A percentile compares a stretch with the other conserved stretches of the same genome.
These are phyloP conservation scores for Cotesia vestalis DNA, from an alignment of 1,140 invertebrate genomes.

Conservation along the genomic window DNA sequence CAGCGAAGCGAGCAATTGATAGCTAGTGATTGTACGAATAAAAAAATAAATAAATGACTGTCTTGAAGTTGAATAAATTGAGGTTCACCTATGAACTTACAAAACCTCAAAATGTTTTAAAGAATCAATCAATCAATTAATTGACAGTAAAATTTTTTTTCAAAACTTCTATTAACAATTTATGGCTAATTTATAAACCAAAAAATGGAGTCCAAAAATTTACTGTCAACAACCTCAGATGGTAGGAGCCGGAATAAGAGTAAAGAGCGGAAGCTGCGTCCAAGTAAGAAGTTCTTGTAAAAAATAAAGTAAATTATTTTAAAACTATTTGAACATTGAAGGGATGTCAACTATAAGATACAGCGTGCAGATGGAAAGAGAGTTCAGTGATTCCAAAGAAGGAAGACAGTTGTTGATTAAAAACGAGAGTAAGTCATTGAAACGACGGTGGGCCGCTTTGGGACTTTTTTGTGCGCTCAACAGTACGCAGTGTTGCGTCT, in stretches of 20 bases:
- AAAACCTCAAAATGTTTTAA: too few species aligned
- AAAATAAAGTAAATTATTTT: not conserved
- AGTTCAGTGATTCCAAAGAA: not conserved
- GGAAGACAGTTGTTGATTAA: not conserved
- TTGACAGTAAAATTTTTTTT: too few species aligned
- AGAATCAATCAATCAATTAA: not conserved
- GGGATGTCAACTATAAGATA: conserved; percentile 5
- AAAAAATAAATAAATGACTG: too few species aligned
- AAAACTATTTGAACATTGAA: not conserved
- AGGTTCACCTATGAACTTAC: too few species aligned
- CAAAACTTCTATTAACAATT: too few species aligned
- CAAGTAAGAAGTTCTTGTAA: not conserved
- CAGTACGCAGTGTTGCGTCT: conserved; percentile 53
- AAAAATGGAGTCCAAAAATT: not conserved
- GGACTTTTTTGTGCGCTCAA: conserved; percentile 46
- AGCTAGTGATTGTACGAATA: too few species aligned
- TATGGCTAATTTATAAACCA: not conserved
- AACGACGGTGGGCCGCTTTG: conserved; percentile 47
- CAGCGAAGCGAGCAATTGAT: too few species aligned
- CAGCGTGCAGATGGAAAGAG: not conserved
- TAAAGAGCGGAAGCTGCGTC: not conserved
- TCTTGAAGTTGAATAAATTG: too few species aligned
- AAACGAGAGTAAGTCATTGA: conserved; percentile 24
- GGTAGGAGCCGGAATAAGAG: not conserved
- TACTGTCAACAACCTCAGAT: not conserved